Conservation (phyloP, 1,140 invertebrate genomes). For the Neodiprion pinetum region DNA sequence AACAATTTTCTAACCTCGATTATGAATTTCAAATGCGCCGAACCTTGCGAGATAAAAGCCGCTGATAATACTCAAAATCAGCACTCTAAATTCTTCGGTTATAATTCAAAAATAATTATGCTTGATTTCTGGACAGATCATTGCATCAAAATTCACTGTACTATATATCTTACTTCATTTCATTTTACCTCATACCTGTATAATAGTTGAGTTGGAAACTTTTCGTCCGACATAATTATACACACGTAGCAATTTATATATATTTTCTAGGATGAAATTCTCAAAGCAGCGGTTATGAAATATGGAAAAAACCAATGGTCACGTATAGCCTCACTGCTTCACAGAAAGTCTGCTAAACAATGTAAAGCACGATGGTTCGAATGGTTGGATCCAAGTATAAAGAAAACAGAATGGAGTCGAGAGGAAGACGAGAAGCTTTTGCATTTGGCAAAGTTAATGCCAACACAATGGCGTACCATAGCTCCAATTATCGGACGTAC, state of each 20-base stretch:
- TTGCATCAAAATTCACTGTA: no score
- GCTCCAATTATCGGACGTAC: slow-evolving; percentile 98
- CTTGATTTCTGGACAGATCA: not conserved
- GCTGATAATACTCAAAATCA: no score
- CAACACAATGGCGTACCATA: slow-evolving; percentile 99
- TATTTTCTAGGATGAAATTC: slow-evolving; percentile 93
- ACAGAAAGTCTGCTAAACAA: slow-evolving; percentile 99
- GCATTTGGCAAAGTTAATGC: slow-evolving; percentile 98
- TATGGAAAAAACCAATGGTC: slow-evolving; percentile 99
- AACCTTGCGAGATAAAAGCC: not conserved
- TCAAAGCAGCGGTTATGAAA: slow-evolving; percentile 99
- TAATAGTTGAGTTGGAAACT: slow-evolving; percentile 12
- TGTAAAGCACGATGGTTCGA: slow-evolving; percentile 99
- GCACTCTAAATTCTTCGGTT: no score
- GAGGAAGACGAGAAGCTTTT: slow-evolving; percentile 99
- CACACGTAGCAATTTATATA: not conserved
- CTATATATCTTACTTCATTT: no score
- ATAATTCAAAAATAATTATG: not conserved
- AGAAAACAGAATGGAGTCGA: slow-evolving; percentile 99
- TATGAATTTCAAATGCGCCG: not conserved
- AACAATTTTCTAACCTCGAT: slow-evolving; percentile 21
- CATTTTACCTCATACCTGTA: slow-evolving; percentile 15
- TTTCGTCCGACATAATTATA: slow-evolving; percentile 33
- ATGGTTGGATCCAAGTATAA: slow-evolving; percentile 99
- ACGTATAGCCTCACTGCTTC: slow-evolving; percentile 96